phyloP scores from a whole-genome alignment of 1,140 invertebrate species.

The Drosophila chauvacae region DNA sequence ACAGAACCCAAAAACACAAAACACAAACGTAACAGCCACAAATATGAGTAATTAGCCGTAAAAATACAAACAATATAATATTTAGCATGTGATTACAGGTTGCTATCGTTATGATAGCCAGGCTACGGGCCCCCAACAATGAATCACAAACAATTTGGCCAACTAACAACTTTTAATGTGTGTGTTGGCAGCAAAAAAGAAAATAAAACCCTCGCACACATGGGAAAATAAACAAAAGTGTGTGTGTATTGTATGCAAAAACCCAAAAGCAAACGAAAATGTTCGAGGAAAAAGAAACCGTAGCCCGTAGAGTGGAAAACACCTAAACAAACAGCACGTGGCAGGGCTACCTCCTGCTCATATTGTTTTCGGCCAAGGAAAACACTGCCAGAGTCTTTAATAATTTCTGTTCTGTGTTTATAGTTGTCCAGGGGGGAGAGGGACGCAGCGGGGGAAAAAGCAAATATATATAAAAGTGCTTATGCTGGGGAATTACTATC shows the following conservation, averaged over 20 bases:
- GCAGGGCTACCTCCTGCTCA: conserved; percentile 5
- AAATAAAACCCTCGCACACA: conserved; percentile 31
- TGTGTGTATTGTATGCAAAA: conserved; percentile 29
- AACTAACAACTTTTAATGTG: conserved; percentile 64
- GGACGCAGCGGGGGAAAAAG: not conserved
- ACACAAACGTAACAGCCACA: conserved; percentile 27
- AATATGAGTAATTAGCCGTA: conserved; percentile 74
- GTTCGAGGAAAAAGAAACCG: conserved; percentile 35
- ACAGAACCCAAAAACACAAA: not conserved
- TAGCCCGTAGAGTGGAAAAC: conserved; percentile 19
- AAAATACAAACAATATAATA: conserved; percentile 69
- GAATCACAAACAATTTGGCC: conserved; percentile 73
- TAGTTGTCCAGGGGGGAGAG: conserved; percentile 18
- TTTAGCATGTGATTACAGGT: conserved; percentile 68
- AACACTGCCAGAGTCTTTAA: conserved; percentile 41
- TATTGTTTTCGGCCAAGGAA: conserved; percentile 21
- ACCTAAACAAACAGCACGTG: conserved; percentile 54
- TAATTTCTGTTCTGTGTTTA: conserved; percentile 47
- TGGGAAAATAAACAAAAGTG: conserved; percentile 31
- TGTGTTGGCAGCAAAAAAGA: conserved; percentile 39
- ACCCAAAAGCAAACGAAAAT: conserved; percentile 33
- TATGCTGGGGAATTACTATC: conserved; percentile 64
- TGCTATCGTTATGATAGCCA: conserved; percentile 60
- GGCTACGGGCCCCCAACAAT: conserved; percentile 54
- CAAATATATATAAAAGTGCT: conserved; percentile 53